Base-by-base conservation (phyloP, 2,797 vertebrate species). In the Lagodon rhomboides region DNA sequence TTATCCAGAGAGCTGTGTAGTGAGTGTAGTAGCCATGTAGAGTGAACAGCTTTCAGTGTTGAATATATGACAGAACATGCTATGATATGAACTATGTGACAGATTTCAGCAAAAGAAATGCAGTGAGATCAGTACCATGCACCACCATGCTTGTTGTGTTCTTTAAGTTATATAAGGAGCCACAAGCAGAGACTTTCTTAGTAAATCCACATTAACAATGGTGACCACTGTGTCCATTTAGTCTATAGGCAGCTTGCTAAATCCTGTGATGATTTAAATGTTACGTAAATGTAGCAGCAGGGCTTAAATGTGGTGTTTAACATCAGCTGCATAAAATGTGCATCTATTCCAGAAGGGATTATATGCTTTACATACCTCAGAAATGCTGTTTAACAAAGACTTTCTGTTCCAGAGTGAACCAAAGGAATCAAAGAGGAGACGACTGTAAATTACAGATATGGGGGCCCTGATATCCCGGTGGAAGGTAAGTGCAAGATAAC, bases 401-500 rank as follows among this genome's bases (percentile, higher is more conserved):
- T 44, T 71, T 72, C 13, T 89, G 59, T 87, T 78, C 11, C 46
- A 20, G 1, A 92, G 92, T 58, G 75, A 88, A 22, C 56, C 60
- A 66, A 64, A 80, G 71, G 53, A 27, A 30, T 15, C 69, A 49
- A 54, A 80, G 71, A 60, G 16, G 72, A 41, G 56, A 13, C n/a
- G 1, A 0, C 64, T 23, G 59, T 67, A 3, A 4, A 13, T n/a
- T 34, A 1, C 80, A 64, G 94, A 92, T 71, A 99, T 99, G 98
- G 98, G 98, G 80, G 96, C 90, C 87, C 81, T 98, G 51, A 84
- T 98, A 88, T 98, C 98, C 55, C 88, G 96, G 56, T 99, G 97
- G 98, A 97, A 93, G 96, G 98, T 98, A 93, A 94, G 95, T 93
- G 17, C 12, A 16, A 15, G 11, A 20, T 12, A 63, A 15, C 17